Evolutionary conservation across 2,797 vertebrate genomes (phyloP), one percentile per base, ranked within the genome.

Genomic region (Salarias fasciatus): DNA sequence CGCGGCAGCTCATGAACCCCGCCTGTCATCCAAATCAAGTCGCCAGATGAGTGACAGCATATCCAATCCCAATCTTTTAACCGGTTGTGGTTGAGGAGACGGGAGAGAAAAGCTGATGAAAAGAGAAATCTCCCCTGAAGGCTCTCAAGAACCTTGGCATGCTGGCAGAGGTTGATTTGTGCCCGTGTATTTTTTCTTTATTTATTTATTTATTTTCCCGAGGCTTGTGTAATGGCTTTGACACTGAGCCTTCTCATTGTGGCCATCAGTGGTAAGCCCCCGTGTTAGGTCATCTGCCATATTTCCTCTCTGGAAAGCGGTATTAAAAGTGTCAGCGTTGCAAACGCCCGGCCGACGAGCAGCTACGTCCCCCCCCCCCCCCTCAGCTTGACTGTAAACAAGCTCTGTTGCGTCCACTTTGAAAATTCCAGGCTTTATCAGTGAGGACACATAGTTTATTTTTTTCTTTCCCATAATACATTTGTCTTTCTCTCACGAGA

Each of bases 211-310:
- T 14, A 14, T 14, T 11, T 28, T 60, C 68, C 70, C 8, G 29
- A 64, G 52, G 67, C 74, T 79, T 81, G 70, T 82, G 69, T 84
- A 87, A 89, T 86, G 80, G 67, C 63, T 84, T 84, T 87, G 86
- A 86, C 85, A 86, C 75, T 83, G 74, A 87, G 85, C 80, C 80
- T 66, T 65, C 77, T 82, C 84, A 78, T 85, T 82, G 83, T 76
- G 75, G 66, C 84, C 81, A 70, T 78, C 78, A 81, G 71, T 67
- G n/a, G 57, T 83, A 84, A 86, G 85, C 56, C 75, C 48, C 63
- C 1, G 31, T 88, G 82, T 88, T 86, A 63, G 82, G 83, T 88
- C 86, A 84, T 56, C 78, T 38, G 64, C 79, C 64, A 75, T 78
- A 72, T 82, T 84, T 72, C 58, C 66, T 80, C 47, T 61, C 64